Percentiles rank a stretch among this genome's conserved stretches.
phyloP scores from a whole-genome alignment of 2,113 vertebrate genomes.

The Ondatra zibethicus region DNA sequence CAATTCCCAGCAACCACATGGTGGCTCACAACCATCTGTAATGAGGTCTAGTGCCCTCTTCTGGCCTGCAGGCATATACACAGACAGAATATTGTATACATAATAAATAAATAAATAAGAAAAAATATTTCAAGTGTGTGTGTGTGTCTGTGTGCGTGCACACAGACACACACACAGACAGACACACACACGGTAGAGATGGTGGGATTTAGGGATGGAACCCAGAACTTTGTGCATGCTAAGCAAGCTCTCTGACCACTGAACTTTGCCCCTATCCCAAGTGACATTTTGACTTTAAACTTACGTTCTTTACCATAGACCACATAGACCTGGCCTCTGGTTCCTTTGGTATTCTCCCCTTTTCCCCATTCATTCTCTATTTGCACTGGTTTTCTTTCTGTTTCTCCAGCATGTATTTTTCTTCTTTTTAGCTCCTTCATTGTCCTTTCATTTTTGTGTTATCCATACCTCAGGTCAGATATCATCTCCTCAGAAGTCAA shows the following conservation, averaged over 20 bases:
- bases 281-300: constrained; percentile 20
- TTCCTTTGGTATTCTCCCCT: not conserved
- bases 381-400: not conserved
- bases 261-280: not conserved
- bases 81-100: no score
- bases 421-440: not conserved
- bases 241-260: not conserved
- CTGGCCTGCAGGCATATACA: no score
- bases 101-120: no score
- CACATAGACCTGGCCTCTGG: not conserved
- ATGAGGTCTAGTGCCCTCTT: no score
- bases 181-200: no score
- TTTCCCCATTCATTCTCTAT: not conserved
- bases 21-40: no score
- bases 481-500: no score
- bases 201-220: not conserved
- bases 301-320: not conserved
- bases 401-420: not conserved
- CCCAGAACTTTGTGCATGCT: not conserved
- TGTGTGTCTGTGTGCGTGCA: not conserved
- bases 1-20: no score
- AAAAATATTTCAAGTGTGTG: not conserved
- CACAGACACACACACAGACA: no score
- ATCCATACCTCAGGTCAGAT: not conserved
- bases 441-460: not conserved